phyloP scores from a whole-genome alignment of 2,888 invertebrate species.

The Eupsilia transversa region DNA sequence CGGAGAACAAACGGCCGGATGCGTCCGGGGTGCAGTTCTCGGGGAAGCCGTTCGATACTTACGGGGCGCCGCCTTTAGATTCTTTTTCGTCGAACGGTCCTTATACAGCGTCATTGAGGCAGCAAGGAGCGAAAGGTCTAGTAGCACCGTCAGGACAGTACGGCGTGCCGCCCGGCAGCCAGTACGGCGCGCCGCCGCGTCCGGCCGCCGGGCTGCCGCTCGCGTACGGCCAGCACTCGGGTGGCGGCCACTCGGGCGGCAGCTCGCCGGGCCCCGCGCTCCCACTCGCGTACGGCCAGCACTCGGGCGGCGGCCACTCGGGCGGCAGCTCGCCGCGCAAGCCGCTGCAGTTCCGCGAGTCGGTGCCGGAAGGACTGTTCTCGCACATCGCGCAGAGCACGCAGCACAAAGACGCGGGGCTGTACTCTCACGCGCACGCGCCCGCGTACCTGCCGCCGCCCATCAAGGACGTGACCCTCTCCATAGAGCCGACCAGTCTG shows the following conservation, averaged over 20 bases:
- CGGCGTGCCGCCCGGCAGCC: conserved; percentile 91
- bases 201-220: conserved; percentile 81
- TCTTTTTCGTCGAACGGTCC: conserved; percentile 85
- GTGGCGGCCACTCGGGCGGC: conserved; percentile 85
- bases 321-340: conserved; percentile 88
- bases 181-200: conserved; percentile 85
- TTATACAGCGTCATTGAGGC: conserved; percentile 81
- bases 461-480: conserved; percentile 85
- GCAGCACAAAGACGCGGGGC: conserved; percentile 90
- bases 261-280: conserved; percentile 79
- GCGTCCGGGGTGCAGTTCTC: conserved; percentile 72
- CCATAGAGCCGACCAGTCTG: conserved; percentile 88
- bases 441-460: conserved; percentile 92
- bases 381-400: conserved; percentile 92
- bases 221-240: conserved; percentile 85
- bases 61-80: conserved; percentile 85
- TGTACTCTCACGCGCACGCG: conserved; percentile 86
- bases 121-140: conserved; percentile 89
- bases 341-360: conserved; percentile 94
- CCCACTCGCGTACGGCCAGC: conserved; percentile 85
- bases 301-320: conserved; percentile 85
- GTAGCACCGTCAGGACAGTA: conserved; percentile 91
- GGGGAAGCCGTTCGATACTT: conserved; percentile 79
- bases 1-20: conserved; percentile 78
- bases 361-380: conserved; percentile 93